Evolutionary conservation across 2,888 invertebrate genomes (phyloP).

Genomic region (Leptopilina drosophilae): DNA sequence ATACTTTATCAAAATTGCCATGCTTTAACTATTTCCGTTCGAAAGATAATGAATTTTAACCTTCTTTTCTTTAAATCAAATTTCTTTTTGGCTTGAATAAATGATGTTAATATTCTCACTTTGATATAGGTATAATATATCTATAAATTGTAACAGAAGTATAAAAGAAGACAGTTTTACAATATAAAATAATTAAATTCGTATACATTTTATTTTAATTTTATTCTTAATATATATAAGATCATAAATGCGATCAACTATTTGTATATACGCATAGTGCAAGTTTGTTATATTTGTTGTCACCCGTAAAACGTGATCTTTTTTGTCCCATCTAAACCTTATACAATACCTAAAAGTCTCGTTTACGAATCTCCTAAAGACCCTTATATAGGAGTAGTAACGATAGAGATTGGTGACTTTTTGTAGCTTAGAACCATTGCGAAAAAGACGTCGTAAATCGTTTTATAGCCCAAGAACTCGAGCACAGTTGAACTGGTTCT

Average conservation of each 20-base stretch:
- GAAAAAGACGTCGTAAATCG: conserved; percentile 37
- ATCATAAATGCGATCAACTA: conserved; percentile 30
- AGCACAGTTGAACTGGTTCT: conserved; percentile 37
- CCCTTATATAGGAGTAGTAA: conserved; percentile 19
- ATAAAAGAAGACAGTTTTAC: conserved; percentile 10
- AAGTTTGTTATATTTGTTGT: conserved; percentile 35
- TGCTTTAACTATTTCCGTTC: too few species aligned
- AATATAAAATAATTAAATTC: conserved; percentile 21
- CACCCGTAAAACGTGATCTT: conserved; percentile 7
- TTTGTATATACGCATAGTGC: conserved; percentile 30
- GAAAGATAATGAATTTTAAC: too few species aligned
- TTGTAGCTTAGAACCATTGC: conserved; percentile 10
- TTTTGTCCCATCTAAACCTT: neutral
- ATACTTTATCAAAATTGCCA: too few species aligned
- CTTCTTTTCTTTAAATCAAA: too few species aligned
- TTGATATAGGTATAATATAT: too few species aligned
- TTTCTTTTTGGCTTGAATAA: too few species aligned
- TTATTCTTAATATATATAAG: neutral
- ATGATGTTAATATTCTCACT: too few species aligned
- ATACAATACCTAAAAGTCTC: conserved; percentile 9
- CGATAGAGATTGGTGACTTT: conserved; percentile 15
- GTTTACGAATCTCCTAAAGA: conserved; percentile 31
- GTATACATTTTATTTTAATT: conserved; percentile 15
- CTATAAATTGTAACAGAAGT: neutral
- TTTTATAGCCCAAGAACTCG: conserved; percentile 37